phyloP scores from a whole-genome alignment of 2,888 invertebrate species.

The Melolontha melolontha region DNA sequence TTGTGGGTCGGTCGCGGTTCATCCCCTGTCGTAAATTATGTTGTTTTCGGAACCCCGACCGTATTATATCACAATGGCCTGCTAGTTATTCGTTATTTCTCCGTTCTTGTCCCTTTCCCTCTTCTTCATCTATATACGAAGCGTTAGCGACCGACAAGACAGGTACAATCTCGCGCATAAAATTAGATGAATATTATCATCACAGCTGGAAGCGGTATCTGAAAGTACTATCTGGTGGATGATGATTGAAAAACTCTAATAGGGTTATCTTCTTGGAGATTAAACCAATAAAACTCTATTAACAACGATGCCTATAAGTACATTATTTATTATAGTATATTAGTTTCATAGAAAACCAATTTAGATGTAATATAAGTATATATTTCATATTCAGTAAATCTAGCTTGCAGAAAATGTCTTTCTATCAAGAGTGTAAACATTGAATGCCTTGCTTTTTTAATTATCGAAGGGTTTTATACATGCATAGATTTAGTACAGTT shows the following conservation, averaged over 20 bases:
- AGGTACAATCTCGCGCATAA: slow-evolving; percentile 22
- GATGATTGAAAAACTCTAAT: slow-evolving; percentile 14
- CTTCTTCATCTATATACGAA: background rate
- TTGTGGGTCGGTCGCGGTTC: slow-evolving; percentile 63
- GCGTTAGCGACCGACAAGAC: slow-evolving; percentile 10
- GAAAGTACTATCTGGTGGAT: background rate
- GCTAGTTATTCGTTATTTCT: slow-evolving; percentile 34
- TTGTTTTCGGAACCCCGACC: slow-evolving; percentile 60
- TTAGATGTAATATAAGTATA: too few species aligned
- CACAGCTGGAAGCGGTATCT: background rate
- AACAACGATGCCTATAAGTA: background rate
- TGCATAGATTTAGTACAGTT: too few species aligned
- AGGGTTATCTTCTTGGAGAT: slow-evolving; percentile 1
- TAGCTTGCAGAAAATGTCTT: too few species aligned
- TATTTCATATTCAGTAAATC: too few species aligned
- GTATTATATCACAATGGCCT: slow-evolving; percentile 51
- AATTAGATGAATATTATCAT: slow-evolving; percentile 20
- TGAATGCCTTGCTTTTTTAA: too few species aligned
- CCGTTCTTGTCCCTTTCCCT: slow-evolving; percentile 12
- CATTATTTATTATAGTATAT: too few species aligned
- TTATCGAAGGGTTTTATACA: too few species aligned
- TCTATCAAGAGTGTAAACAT: too few species aligned
- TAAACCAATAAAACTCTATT: slow-evolving; percentile 10
- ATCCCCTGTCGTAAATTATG: slow-evolving; percentile 65
- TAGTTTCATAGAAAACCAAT: too few species aligned